These are phyloP conservation scores for Pomacea maculata DNA, from an alignment of 1,140 invertebrate species.

Conservation along the genomic window DNA sequence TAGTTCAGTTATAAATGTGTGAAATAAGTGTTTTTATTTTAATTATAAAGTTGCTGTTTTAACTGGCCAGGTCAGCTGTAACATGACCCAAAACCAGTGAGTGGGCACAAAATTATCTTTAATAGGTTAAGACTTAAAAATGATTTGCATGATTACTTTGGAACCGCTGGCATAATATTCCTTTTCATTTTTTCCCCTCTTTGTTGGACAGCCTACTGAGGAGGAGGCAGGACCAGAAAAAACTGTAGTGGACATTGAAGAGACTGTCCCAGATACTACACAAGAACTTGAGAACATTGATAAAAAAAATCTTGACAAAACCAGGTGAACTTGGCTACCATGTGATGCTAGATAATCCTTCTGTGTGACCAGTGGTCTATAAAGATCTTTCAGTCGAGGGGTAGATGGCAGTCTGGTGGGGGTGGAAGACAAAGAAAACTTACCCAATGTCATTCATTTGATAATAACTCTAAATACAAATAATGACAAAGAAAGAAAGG, in stretches of 20 bases:
- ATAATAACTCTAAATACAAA: too few species aligned
- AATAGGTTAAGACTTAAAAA: not conserved
- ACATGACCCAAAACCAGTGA: not conserved
- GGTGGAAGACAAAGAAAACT: too few species aligned
- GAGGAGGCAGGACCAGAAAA: constrained; percentile 42
- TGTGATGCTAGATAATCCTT: too few species aligned
- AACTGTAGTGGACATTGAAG: constrained; percentile 83
- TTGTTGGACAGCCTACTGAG: constrained; percentile 1
- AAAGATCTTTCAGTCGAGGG: too few species aligned
- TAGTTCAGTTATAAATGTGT: not conserved
- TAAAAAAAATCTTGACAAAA: constrained; percentile 83
- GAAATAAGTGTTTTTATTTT: not conserved
- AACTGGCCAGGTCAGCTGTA: not conserved
- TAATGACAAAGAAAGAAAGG: too few species aligned
- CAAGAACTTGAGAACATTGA: constrained; percentile 82
- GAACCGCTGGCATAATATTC: not conserved
- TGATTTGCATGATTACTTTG: not conserved
- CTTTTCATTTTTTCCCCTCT: not conserved
- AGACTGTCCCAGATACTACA: constrained; percentile 79
- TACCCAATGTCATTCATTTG: too few species aligned
- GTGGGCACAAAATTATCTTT: not conserved
- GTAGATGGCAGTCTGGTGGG: too few species aligned
- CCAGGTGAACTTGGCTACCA: constrained; percentile 69
- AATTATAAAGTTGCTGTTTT: not conserved
- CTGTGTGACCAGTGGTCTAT: too few species aligned